A percentile compares a stretch with the other conserved stretches of the same genome.
phyloP scores from a whole-genome alignment of 2,113 vertebrate species.

The Eulemur macaco region DNA sequence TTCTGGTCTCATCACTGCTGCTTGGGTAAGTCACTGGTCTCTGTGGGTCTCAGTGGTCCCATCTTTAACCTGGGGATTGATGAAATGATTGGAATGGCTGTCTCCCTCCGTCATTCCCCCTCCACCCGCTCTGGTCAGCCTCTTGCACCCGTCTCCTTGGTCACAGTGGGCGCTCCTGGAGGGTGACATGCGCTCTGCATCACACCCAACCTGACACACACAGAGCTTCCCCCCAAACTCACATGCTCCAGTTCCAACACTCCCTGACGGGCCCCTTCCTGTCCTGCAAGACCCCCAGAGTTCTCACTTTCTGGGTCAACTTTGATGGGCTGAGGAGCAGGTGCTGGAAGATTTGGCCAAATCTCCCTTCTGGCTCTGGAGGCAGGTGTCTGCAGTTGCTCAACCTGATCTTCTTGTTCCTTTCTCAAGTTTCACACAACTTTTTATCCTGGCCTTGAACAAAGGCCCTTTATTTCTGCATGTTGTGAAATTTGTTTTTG shows the following conservation, averaged over 20 bases:
- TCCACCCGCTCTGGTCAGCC: too few relatives aligned
- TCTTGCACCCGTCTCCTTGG: not conserved
- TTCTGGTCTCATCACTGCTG: not conserved
- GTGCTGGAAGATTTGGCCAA: not conserved
- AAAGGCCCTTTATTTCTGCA: constrained; percentile 29
- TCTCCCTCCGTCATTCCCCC: not conserved
- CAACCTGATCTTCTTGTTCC: not conserved
- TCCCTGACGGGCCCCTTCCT: not conserved
- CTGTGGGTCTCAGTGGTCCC: not conserved
- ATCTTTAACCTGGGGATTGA: not conserved
- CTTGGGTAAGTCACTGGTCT: not conserved
- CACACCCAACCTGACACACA: not conserved
- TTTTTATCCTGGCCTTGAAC: not conserved
- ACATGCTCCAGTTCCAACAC: not conserved
- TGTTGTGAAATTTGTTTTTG: constrained; percentile 11
- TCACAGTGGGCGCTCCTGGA: not conserved
- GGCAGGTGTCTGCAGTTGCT: not conserved
- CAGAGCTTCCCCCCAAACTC: not conserved
- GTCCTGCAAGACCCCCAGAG: not conserved
- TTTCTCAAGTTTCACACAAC: not conserved
- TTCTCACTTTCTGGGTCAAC: not conserved
- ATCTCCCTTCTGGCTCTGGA: not conserved
- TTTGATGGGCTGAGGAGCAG: not conserved
- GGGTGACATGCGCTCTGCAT: not conserved
- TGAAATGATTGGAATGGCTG: not conserved